Base-by-base conservation (phyloP, 2,113 vertebrate species). In the Numenius arquata region DNA sequence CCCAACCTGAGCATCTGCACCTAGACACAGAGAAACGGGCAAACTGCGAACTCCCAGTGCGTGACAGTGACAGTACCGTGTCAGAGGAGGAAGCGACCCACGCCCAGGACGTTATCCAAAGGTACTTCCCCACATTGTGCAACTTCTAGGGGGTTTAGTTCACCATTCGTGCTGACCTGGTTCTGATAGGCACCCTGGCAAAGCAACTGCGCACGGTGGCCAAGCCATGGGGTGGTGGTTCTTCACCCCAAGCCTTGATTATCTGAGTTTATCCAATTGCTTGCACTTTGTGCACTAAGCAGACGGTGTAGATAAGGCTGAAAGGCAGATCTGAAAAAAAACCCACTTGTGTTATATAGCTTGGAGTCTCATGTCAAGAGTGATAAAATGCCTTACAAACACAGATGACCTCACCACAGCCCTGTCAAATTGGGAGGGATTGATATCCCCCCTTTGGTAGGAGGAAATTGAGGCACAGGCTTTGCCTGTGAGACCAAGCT, bases 121-220 rank as follows among this genome's bases (percentile, higher is more conserved):
- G 85, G 80, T 75, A 61, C 45, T 79, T 73, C 25, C 77, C 40
- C 4, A 27, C 45, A 5, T 38, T 68, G 32, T 43, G 85, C 75
- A 79, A 36, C 22, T 79, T 63, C n/a, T 6, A 4, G 32, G n/a
- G 29, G 12, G 8, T 34, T 90, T 36, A 1, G 34, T 27, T 36
- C 16, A 7, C 12, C 16, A 0, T 36, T 53, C 2, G 0, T 7
- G 12, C 6, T 6, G 12, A 27, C 21, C 18, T 7, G 16, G 21
- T 12, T 61, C 0, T 1, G 38, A 3, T 10, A 18, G 0, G 0
- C 26, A 4, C 20, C 48, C 30, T 12, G 8, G 47, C 40, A 41
- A 47, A 76, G 58, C 62, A 40, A 3, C 21, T 2, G 8, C 29
- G 2, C 13, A 0, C 17, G 5, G 79, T 1, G 29, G 9, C 7